phyloP scores from a whole-genome alignment of 2,113 vertebrate species.

The Steatornis caripensis region DNA sequence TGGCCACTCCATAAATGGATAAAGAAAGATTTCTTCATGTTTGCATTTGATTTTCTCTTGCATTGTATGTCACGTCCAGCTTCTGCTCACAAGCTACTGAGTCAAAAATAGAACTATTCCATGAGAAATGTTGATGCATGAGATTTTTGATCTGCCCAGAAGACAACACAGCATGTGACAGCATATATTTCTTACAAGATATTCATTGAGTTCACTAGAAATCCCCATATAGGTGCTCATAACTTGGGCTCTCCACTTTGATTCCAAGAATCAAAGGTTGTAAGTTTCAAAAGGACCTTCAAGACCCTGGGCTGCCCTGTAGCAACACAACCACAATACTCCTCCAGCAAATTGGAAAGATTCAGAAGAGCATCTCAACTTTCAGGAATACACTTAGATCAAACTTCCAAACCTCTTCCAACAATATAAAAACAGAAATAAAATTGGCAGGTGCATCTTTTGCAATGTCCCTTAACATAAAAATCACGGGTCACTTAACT shows the following conservation, averaged over 20 bases:
- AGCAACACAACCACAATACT: background rate
- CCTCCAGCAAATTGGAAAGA: background rate
- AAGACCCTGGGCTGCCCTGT: background rate
- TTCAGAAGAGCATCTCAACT: slow-evolving; percentile 9
- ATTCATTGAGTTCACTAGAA: background rate
- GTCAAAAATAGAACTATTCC: slow-evolving; percentile 38
- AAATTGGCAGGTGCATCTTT: slow-evolving; percentile 50
- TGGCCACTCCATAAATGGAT: background rate
- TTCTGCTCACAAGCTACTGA: background rate
- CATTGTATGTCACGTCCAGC: slow-evolving; percentile 30
- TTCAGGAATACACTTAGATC: background rate
- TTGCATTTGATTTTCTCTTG: background rate
- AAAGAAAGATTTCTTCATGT: background rate
- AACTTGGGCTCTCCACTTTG: background rate
- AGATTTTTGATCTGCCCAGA: slow-evolving; percentile 19
- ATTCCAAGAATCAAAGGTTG: slow-evolving; percentile 1
- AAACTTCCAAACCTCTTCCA: slow-evolving; percentile 33
- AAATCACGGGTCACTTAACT: background rate
- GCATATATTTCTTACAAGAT: background rate
- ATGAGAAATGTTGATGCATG: background rate
- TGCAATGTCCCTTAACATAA: background rate
- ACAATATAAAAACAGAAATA: slow-evolving; percentile 12
- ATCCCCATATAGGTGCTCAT: background rate
- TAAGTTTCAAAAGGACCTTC: slow-evolving; percentile 19
- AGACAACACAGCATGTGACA: slow-evolving; percentile 28